Percentiles rank a stretch among this genome's conserved stretches.
Evolutionary conservation across 2,113 vertebrate species (phyloP).

Genomic region (Melanostigma gelatinosum): DNA sequence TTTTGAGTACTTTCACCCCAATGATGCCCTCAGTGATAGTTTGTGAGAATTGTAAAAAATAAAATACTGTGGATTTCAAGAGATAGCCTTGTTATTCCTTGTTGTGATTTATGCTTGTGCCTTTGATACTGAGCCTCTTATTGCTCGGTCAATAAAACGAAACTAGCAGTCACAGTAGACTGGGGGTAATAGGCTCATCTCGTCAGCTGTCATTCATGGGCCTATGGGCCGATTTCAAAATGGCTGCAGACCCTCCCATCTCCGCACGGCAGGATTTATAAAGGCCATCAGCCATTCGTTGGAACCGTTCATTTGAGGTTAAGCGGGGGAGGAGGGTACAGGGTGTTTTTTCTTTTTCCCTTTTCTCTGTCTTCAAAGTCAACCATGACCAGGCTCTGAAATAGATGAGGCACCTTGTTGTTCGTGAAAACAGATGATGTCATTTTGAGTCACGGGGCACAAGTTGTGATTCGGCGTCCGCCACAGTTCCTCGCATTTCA

Average conservation of each 20-base stretch:
- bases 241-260: slow-evolving; percentile 34
- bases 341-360: slow-evolving; percentile 16
- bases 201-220: slow-evolving; percentile 68
- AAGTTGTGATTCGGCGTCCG: slow-evolving; percentile 49
- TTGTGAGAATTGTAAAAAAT: slow-evolving; percentile 42
- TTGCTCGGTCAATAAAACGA: slow-evolving; percentile 70
- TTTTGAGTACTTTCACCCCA: slow-evolving; percentile 63
- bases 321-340: slow-evolving; percentile 18
- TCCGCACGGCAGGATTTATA: slow-evolving; percentile 58
- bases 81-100: slow-evolving; percentile 63
- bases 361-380: slow-evolving; percentile 53
- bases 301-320: slow-evolving; percentile 55
- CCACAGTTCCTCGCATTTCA: slow-evolving; percentile 56
- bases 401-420: slow-evolving; percentile 57
- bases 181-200: slow-evolving; percentile 62
- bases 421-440: slow-evolving; percentile 64
- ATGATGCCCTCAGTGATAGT: slow-evolving; percentile 56
- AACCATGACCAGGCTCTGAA: slow-evolving; percentile 52
- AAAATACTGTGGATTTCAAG: slow-evolving; percentile 49
- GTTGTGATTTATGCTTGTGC: slow-evolving; percentile 66
- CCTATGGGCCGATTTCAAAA: slow-evolving; percentile 54
- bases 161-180: slow-evolving; percentile 58
- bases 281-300: slow-evolving; percentile 43
- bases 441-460: slow-evolving; percentile 70
- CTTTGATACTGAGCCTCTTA: slow-evolving; percentile 64